Base-by-base conservation (phyloP, 2,797 vertebrate species). In the Acanthis flammea region DNA sequence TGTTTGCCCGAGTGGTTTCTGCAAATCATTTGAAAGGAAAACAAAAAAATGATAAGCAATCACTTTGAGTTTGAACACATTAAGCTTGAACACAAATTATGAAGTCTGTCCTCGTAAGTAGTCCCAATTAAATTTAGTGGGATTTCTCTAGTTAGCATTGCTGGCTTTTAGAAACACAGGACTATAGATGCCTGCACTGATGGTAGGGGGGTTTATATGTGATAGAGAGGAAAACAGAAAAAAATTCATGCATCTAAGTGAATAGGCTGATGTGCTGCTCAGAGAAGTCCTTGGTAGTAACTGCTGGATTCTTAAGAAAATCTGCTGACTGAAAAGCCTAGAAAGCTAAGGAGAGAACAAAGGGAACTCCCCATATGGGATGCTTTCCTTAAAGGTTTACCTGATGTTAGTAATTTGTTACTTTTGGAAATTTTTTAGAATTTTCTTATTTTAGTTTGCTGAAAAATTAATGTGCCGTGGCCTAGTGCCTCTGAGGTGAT, bases 41-140 rank as follows among this genome's bases (percentile, higher is more conserved):
- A 27, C 3, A 2, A 28, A 65, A 25, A 50, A 65, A 14, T 18
- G 9, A 39, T 58, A 37, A 2, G 9, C 10, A 33, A 25, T 51
- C 0, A 1, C 5, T 3, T 39, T 33, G 41, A n/a, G 19, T n/a
- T 55, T 55, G 22, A 55, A 23, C 0, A 1, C 5, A 4, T 42
- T 37, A 35, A 31, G 16, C 33, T 50, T 62, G 35, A 73, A 58
- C 25, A 44, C 2, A 1, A 60, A 57, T 54, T 17, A 21, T 2
- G 8, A 51, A 61, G n/a, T 76, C 27, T 27, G 9, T 55, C 19
- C 37, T 55, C 3, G 1, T 75, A 48, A 76, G 9, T 15, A 68
- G 63, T 42, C 23, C 31, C 9, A 57, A 0, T 58, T 66, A 35
- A 55, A 63, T 71, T 50, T 71, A 62, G 35, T 55, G 58, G 60